Evolutionary conservation across 2,888 invertebrate genomes (phyloP), one percentile per base, ranked within the genome.

Genomic region (Mythimna pallens): DNA sequence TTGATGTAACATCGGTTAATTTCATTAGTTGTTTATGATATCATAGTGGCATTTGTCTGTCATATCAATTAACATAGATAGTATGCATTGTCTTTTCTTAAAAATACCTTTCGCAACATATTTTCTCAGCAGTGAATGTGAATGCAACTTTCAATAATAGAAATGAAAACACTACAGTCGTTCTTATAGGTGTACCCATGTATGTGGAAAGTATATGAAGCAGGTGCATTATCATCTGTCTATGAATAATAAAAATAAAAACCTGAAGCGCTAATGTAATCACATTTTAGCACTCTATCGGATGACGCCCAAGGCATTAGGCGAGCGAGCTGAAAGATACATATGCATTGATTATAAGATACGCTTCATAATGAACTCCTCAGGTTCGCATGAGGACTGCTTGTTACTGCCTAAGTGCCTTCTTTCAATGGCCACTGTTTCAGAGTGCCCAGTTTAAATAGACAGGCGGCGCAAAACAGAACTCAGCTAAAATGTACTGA

Each of bases 261-360:
- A 67, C 40, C 6, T 20, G n/a, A 9, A 43, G 25, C 34, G 14
- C 10, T 47, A 81, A 76, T 72, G 40, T 55, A 43, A 58, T 52
- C n/a, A 36, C 12, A 67, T 67, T 72, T 61, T 67, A 67, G 43
- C 65, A 62, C 54, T 69, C 55, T 34, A 58, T 58, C 34, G 12
- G 25, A 62, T 43, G 57, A 67, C 43, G 68, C 59, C 22, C 4
- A 20, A 62, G 22, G 50, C 63, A 30, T 62, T 65, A 72, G 34
- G 50, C 47, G 50, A 63, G 52, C 40, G 30, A 40, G 22, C 47
- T 59, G n/a, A 55, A 55, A 67, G 34, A 80, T 64, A 69, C 47
- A 50, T 59, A 59, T 70, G 65, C 25, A 67, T 64, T 61, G 70
- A 76, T 73, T 70, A 73, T 34, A 61, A 68, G 62, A 73, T 64